Base-by-base conservation (phyloP, 2,113 vertebrate species). In the Colaptes auratus region DNA sequence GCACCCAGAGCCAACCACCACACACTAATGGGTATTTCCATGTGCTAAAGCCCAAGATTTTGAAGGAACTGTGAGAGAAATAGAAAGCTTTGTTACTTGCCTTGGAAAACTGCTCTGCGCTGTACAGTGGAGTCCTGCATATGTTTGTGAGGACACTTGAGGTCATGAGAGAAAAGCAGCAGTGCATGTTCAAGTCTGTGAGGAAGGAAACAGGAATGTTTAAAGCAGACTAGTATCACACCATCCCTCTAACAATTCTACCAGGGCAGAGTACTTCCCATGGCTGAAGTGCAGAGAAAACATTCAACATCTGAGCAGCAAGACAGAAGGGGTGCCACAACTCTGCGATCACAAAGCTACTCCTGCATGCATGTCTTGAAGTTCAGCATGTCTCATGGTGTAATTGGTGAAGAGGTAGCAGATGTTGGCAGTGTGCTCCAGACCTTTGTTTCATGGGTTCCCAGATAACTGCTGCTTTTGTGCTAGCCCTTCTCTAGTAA, bases 381-480 rank as follows among this genome's bases (percentile, higher is more conserved):
- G 35, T 50, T 50, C 15, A 24, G 23, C 31, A 24, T 46, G 64
- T 48, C 42, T 92, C 46, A 6, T 10, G 12, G 18, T 77, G 18
- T 21, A 82, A 65, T 35, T 23, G 31, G 44, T 67, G 93, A 94
- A 96, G 80, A 7, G 25, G 70, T 91, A 97, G 85, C 96, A 95
- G 92, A 96, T 95, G 95, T 91, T 94, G 92, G 92, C 91, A 70
- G 35, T 0, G 0, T 1, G 12, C 58, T 86, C 33, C 75, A 86
- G 76, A 56, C 64, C 82, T 88, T 89, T 70, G 79, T 90, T 90
- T 79, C 85, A 42, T 56, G 70, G 78, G 91, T 90, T 94, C 79
- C 92, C 79, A 94, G 82, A 93, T 93, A 96, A 92, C 66, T 75
- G 77, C 79, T 92, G 72, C 89, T 88, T 89, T 92, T 86, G 50